A percentile compares a stretch with the other conserved stretches of the same genome.
Evolutionary conservation across 1,140 invertebrate species (phyloP).

Genomic region (Bombus sibiricus): DNA sequence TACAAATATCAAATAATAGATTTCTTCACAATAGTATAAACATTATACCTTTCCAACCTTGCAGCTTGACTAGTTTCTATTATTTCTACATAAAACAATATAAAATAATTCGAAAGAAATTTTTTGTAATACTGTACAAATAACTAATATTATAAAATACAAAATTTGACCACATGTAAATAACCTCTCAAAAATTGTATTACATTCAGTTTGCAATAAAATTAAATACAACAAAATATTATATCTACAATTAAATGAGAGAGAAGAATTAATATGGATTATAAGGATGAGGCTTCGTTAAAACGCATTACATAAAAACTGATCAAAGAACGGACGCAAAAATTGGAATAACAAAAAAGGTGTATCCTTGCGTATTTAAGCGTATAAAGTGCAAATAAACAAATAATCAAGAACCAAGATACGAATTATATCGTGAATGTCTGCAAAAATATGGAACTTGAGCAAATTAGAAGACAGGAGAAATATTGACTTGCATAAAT

Average conservation of each 20-base stretch:
- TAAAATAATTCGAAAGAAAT: neutral
- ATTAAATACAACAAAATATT: neutral
- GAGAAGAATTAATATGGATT: neutral
- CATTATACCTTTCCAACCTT: neutral
- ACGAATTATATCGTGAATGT: neutral
- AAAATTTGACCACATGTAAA: neutral
- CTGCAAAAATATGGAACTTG: neutral
- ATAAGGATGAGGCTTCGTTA: neutral
- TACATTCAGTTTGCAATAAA: neutral
- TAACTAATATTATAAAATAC: neutral
- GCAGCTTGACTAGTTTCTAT: neutral
- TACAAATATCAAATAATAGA: neutral
- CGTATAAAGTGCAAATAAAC: neutral
- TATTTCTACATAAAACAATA: neutral
- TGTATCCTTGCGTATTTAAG: neutral
- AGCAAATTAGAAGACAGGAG: neutral
- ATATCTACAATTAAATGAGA: neutral
- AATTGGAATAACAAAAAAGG: neutral
- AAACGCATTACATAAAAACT: neutral
- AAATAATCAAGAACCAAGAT: neutral
- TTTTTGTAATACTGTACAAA: neutral
- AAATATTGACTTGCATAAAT: conserved; percentile 1
- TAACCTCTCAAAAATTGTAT: neutral
- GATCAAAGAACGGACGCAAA: neutral
- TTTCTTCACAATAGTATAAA: neutral